Percentiles rank a stretch among this genome's conserved stretches.
Evolutionary conservation across 2,113 vertebrate genomes (phyloP).

Genomic region (Oryzias javanicus): DNA sequence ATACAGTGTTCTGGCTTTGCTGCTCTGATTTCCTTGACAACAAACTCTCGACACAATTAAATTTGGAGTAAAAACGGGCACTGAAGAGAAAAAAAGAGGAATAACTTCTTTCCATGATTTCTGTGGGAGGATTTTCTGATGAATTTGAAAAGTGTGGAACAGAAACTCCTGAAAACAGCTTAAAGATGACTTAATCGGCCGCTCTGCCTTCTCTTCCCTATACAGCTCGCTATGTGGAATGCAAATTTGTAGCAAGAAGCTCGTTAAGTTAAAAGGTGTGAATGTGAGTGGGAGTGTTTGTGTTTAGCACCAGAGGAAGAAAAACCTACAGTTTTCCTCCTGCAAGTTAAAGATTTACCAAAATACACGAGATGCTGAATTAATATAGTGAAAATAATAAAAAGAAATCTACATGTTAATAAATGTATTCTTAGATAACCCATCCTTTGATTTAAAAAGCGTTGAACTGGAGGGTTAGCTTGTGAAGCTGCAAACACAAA

Average conservation of each 20-base stretch:
- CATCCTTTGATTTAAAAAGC: too few species aligned
- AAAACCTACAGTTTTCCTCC: background rate
- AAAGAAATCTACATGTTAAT: too few species aligned
- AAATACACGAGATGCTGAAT: too few species aligned
- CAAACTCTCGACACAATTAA: constrained; percentile 45
- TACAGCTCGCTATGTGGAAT: constrained; percentile 37
- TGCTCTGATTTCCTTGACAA: constrained; percentile 31
- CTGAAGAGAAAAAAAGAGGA: constrained; percentile 27
- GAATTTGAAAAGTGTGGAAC: constrained; percentile 50
- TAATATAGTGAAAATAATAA: too few species aligned
- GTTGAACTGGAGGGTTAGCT: too few species aligned
- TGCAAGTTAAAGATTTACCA: too few species aligned
- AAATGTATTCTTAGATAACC: too few species aligned
- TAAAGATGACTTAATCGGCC: constrained; percentile 52
- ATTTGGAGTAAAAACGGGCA: constrained; percentile 40
- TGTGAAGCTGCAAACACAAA: too few species aligned
- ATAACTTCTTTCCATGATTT: constrained; percentile 11
- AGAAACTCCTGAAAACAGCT: constrained; percentile 32
- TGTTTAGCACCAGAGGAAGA: constrained; percentile 1
- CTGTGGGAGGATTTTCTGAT: constrained; percentile 55
- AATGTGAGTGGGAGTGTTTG: constrained; percentile 13
- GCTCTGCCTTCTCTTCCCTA: constrained; percentile 37
- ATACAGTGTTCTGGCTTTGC: constrained; percentile 15
- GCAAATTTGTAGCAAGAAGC: constrained; percentile 37
- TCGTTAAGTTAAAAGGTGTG: constrained; percentile 12